Base-by-base conservation (phyloP, 2,888 invertebrate species). In the Drosophila monieri region DNA sequence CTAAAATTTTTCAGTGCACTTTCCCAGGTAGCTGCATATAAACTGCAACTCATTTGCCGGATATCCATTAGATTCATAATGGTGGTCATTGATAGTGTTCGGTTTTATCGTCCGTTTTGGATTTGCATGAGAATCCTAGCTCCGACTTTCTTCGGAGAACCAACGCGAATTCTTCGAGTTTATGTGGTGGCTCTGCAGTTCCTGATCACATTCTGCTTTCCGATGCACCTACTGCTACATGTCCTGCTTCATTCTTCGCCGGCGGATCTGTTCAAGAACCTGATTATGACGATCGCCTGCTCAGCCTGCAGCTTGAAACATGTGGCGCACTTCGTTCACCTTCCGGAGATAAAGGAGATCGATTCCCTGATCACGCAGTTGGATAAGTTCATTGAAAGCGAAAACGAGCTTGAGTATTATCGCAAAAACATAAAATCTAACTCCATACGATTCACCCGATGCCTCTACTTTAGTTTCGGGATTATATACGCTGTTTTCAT, bases 191-290 rank as follows among this genome's bases (percentile, higher is more conserved):
- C 60, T 5, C 2, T 67, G 25, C 79, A 81, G 18, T 18, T 55
- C 6, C 44, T 85, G 18, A 66, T 85, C 23, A 85, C 85, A 4
- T 9, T 55, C 2, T 46, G 78, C 48, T 80, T 76, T 44, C 84
- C 88, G 0, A 1, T 76, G n/a, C 89, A 88, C 49, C 39, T 88
- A 23, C 32, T 78, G 3, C 21, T 85, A 3, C 75, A 78, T 1
- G 54, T 87, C 1, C 32, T 78, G 14, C 27, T 68, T 3, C 67
- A 49, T 3, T 52, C 49, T 0, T 25, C 58, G 0, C 39, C 70
- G 10, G 74, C 57, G 6, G 65, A 79, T 14, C n/a, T 60, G 2
- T 69, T 87, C 9, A 61, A 76, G 57, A 81, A 78, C 18, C 44
- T 87, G 1, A 62, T 53, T n/a, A 55, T 81, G 30, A 66, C 66